A percentile compares a stretch with the other conserved stretches of the same genome.
Evolutionary conservation across 1,140 invertebrate genomes (phyloP).

Genomic region (Hycleus phaleratus): DNA sequence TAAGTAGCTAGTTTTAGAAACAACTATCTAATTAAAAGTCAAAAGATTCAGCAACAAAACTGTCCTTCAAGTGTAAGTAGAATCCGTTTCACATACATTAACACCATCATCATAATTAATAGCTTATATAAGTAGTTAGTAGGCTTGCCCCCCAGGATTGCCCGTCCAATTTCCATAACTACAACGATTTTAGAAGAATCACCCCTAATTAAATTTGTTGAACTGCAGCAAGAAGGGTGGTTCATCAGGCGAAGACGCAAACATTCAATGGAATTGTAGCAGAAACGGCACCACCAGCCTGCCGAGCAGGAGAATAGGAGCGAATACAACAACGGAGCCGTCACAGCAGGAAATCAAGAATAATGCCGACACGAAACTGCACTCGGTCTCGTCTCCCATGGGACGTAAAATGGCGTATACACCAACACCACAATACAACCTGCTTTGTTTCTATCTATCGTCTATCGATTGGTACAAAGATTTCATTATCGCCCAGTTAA

Average conservation of each 20-base stretch:
- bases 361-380: slow-evolving; percentile 44
- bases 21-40: slow-evolving; percentile 17
- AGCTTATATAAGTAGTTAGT: slow-evolving; percentile 26
- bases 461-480: neutral
- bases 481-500: neutral
- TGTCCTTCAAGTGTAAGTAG: slow-evolving; percentile 27
- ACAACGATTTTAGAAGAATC: neutral
- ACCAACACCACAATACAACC: slow-evolving; percentile 6
- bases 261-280: too few relatives aligned
- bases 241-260: too few relatives aligned
- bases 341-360: slow-evolving; percentile 42
- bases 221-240: too few relatives aligned
- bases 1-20: slow-evolving; percentile 15
- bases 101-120: slow-evolving; percentile 22
- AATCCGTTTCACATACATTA: slow-evolving; percentile 27
- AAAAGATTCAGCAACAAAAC: slow-evolving; percentile 17
- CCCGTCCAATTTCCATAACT: too few relatives aligned
- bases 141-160: neutral
- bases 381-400: slow-evolving; percentile 38
- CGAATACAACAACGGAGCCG: slow-evolving; percentile 21
- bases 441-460: neutral
- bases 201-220: neutral
- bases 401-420: slow-evolving; percentile 36
- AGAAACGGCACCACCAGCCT: too few relatives aligned
- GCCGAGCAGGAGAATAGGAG: slow-evolving; percentile 12